Conservation (phyloP, 2,797 vertebrate genomes). For the Lates japonicus region DNA sequence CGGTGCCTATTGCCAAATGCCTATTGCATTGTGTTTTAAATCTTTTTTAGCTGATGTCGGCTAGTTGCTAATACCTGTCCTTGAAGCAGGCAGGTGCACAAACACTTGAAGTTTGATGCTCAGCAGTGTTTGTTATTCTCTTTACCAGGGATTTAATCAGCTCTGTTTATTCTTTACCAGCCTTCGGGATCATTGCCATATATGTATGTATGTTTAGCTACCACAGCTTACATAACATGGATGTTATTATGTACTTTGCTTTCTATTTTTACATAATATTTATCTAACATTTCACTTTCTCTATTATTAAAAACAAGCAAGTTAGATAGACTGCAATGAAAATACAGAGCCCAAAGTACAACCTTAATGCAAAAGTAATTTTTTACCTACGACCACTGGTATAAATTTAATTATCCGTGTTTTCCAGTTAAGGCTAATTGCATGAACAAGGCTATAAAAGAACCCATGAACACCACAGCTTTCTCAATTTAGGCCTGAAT, state of each 20-base stretch:
- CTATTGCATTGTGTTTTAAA: neutral
- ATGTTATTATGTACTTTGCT: no score
- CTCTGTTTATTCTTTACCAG: neutral
- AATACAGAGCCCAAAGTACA: neutral
- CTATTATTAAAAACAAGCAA: neutral
- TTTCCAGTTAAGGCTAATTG: neutral
- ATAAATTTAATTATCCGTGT: neutral
- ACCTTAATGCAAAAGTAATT: neutral
- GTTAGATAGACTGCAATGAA: neutral
- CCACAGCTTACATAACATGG: no score
- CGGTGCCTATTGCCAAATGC: neutral
- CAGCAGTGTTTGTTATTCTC: neutral
- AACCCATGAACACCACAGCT: neutral
- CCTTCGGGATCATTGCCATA: no score
- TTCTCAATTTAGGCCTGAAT: neutral
- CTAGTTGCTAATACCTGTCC: slow-evolving; percentile 26
- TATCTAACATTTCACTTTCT: no score
- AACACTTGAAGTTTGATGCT: neutral
- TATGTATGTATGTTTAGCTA: no score
- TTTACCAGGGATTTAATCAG: neutral
- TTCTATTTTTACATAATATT: no score
- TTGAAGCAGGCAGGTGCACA: slow-evolving; percentile 12
- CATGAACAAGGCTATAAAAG: neutral
- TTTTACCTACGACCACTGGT: neutral
- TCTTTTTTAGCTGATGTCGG: slow-evolving; percentile 23